phyloP scores from a whole-genome alignment of 2,113 vertebrate species.

The Pelobates fuscus region DNA sequence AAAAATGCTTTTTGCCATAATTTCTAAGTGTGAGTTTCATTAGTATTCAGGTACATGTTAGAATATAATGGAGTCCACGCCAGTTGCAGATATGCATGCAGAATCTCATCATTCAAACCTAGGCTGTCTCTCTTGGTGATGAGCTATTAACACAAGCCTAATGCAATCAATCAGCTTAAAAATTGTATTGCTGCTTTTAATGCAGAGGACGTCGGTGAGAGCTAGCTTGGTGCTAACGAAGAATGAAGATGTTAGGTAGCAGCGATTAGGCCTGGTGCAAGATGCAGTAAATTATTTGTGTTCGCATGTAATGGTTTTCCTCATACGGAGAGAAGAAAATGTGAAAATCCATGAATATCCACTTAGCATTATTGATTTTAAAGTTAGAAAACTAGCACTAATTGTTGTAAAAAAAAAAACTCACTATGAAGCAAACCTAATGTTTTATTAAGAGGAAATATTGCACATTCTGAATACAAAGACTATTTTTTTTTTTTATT shows the following conservation, averaged over 20 bases:
- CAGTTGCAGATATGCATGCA: too few species aligned
- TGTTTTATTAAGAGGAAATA: background rate
- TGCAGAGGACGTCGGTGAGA: too few species aligned
- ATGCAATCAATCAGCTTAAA: too few species aligned
- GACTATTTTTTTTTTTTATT: too few species aligned
- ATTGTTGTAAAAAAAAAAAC: background rate
- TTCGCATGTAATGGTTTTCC: background rate
- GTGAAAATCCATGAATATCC: background rate
- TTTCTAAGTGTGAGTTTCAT: too few species aligned
- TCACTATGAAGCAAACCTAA: background rate
- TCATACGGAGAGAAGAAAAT: background rate
- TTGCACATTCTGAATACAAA: background rate
- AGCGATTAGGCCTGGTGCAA: background rate
- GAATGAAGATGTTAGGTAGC: background rate
- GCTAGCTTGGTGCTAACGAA: background rate
- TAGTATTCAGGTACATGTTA: too few species aligned
- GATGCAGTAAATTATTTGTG: background rate
- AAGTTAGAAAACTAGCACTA: background rate
- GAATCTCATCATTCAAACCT: too few species aligned
- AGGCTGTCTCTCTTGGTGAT: too few species aligned
- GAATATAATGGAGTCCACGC: too few species aligned
- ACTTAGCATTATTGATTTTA: background rate
- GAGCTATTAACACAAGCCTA: too few species aligned
- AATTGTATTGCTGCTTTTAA: too few species aligned
- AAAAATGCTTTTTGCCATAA: too few species aligned